A percentile compares a stretch with the other conserved stretches of the same genome.
Evolutionary conservation across 1,140 invertebrate species (phyloP).

Genomic region (Eufriesea mexicana): DNA sequence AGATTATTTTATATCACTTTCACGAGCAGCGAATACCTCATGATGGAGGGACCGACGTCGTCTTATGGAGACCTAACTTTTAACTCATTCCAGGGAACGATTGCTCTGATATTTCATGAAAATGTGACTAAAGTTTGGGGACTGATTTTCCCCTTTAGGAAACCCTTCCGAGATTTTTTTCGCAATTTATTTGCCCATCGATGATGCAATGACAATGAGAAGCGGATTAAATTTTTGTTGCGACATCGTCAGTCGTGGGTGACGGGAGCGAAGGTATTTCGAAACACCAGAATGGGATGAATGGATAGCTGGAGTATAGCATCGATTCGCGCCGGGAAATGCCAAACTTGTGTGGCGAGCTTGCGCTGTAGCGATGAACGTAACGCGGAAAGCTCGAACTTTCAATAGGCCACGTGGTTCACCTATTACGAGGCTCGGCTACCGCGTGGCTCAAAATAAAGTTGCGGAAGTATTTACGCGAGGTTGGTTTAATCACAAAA

Average conservation of each 20-base stretch:
- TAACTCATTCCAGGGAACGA: background rate
- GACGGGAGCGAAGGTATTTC: conserved; percentile 30
- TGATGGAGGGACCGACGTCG: background rate
- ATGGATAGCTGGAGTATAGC: conserved; percentile 64
- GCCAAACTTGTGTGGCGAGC: conserved; percentile 60
- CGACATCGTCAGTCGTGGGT: background rate
- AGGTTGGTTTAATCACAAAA: background rate
- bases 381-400: conserved; percentile 69
- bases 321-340: conserved; percentile 72
- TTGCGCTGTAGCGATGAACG: conserved; percentile 63
- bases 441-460: conserved; percentile 1
- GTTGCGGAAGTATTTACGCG: background rate
- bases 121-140: background rate
- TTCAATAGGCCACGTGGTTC: conserved; percentile 57
- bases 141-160: background rate
- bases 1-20: background rate
- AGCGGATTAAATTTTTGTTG: background rate
- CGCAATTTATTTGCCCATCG: background rate
- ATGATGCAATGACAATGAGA: background rate
- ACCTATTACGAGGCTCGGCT: background rate
- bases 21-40: too few relatives aligned
- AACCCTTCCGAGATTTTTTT: too few relatives aligned
- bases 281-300: conserved; percentile 50
- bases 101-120: background rate
- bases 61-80: background rate